phyloP scores from a whole-genome alignment of 1,140 invertebrate species.

The Carposina sasakii region DNA sequence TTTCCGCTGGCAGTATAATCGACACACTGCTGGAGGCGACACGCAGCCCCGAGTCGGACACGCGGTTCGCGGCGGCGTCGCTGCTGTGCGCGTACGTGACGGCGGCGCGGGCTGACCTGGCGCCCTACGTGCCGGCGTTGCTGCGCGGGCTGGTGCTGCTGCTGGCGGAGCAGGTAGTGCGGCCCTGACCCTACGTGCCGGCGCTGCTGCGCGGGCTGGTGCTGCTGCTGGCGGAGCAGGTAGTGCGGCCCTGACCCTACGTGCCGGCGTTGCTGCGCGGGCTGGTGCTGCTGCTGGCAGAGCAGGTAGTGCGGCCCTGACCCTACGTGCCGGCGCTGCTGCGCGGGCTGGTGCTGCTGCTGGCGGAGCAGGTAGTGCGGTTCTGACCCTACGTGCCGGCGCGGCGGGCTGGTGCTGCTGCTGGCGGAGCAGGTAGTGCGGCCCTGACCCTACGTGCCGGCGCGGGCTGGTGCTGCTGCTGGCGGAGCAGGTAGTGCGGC shows the following conservation, averaged over 20 bases:
- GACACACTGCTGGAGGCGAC: conserved; percentile 91
- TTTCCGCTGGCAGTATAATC: conserved; percentile 81
- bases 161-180: conserved; percentile 84
- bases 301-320: conserved; percentile 81
- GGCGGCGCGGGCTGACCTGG: conserved; percentile 89
- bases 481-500: conserved; percentile 77
- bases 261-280: conserved; percentile 94
- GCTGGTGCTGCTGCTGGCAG: conserved; percentile 95
- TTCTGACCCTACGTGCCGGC: too few species aligned
- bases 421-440: too few species aligned
- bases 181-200: conserved; percentile 88
- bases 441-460: too few species aligned
- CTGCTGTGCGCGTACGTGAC: conserved; percentile 92
- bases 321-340: conserved; percentile 85
- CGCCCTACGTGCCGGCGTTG: conserved; percentile 90
- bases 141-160: conserved; percentile 90
- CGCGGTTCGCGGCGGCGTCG: conserved; percentile 80
- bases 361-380: too few species aligned
- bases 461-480: conserved; percentile 93
- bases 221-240: conserved; percentile 93
- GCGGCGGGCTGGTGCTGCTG: too few species aligned
- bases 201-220: conserved; percentile 97
- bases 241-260: conserved; percentile 88
- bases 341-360: conserved; percentile 88
- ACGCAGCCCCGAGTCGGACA: conserved; percentile 88